Base-by-base conservation (phyloP, 37 sponge, comb jelly and placozoan genomes). In the Crambe crambe region DNA sequence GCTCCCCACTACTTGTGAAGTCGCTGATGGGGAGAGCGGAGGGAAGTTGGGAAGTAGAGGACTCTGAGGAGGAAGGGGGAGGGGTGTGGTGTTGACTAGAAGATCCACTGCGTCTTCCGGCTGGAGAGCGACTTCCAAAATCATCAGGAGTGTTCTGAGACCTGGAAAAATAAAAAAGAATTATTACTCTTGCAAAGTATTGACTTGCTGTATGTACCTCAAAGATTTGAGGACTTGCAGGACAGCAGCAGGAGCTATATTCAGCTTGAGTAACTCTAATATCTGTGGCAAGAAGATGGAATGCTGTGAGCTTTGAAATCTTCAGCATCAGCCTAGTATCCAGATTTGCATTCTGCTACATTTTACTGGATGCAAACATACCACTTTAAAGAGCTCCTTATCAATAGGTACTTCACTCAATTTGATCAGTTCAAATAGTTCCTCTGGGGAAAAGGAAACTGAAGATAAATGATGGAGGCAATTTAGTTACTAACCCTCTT, bases 371-470 rank as follows among this genome's bases (percentile, higher is more conserved):
- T 34, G 31, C 29, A 61, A 3, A 15, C 87, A 67, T 54, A 91
- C 92, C 40, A 84, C 88, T 75, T 87, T 83, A 36, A 84, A 91
- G 18, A 91, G 79, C 18, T 87, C 75, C 43, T 87, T 83, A 51
- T 82, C 79, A 18, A 91, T 12, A 35, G 92, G 92, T 0, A 91
- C 84, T 54, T 75, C 92, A 80, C 92, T 91, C 60, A 91, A 65
- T 51, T 83, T 79, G 21, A 87, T 84, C 65, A 91, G 58, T 62
- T 91, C 92, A 80, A 72, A 91, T 64, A 91, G 54, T 57, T 91
- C 87, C 54, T 91, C 92, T 91, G 68, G 1, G 77, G 67, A 30
- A 32, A 35, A 0, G 40, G 22, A 40, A 66, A 66, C 1, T 66
- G 5, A 3, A 31, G 3, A 3, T 35, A 6, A n/a, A 35, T 66